Evolutionary conservation across 2,113 vertebrate genomes (phyloP).

Genomic region (Typhlomys cinereus): DNA sequence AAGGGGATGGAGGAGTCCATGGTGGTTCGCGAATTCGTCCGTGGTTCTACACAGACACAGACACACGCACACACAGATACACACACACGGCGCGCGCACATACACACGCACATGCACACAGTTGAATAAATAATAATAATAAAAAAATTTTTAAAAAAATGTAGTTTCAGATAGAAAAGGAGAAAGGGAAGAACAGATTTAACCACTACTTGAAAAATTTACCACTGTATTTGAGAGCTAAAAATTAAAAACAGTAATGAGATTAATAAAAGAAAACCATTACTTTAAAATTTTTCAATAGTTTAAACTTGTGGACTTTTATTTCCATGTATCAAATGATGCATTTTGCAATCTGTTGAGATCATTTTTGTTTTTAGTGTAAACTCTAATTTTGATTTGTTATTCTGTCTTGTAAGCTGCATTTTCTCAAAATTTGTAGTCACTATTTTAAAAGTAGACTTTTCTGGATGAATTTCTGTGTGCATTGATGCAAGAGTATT

Average conservation of each 20-base stretch:
- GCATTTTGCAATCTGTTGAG: not conserved
- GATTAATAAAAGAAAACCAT: not conserved
- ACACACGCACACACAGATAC: too few relatives aligned
- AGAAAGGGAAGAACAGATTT: not conserved
- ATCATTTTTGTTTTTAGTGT: not conserved
- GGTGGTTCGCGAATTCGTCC: too few relatives aligned
- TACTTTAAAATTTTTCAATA: not conserved
- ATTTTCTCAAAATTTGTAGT: constrained; percentile 10
- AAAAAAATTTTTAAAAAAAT: not conserved
- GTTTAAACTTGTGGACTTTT: not conserved
- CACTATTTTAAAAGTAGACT: not conserved
- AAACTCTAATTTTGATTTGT: not conserved
- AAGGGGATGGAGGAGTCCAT: too few relatives aligned
- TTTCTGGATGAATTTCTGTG: not conserved
- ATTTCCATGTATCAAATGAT: not conserved
- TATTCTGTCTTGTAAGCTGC: constrained; percentile 2
- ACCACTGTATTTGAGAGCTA: not conserved
- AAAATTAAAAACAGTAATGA: not conserved
- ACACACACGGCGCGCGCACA: too few relatives aligned
- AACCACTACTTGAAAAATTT: not conserved
- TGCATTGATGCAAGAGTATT: not conserved
- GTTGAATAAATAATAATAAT: too few relatives aligned
- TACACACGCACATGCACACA: too few relatives aligned
- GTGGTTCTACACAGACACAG: too few relatives aligned
- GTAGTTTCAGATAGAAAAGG: not conserved